These are phyloP conservation scores for Drosophila putrida DNA, from an alignment of 2,888 invertebrate species.

Conservation along the genomic window DNA sequence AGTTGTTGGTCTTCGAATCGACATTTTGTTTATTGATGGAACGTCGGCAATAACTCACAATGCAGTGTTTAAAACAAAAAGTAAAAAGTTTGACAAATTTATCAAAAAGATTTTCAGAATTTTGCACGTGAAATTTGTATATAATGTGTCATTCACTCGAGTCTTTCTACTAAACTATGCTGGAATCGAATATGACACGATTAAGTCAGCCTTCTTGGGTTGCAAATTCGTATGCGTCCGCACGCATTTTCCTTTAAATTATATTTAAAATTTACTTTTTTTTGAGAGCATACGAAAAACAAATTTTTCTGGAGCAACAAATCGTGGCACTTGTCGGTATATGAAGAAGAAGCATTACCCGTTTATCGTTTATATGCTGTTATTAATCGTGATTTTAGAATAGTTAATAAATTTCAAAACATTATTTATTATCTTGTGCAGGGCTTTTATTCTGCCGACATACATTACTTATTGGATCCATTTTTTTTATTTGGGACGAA, in stretches of 20 bases:
- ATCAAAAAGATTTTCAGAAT: conserved; percentile 47
- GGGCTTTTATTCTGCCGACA: no score
- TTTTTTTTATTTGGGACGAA: no score
- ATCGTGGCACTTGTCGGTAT: conserved; percentile 64
- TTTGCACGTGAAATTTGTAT: conserved; percentile 77
- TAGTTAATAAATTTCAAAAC: not conserved
- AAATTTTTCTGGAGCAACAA: conserved; percentile 59
- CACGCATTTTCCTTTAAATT: conserved; percentile 27
- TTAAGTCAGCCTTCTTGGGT: conserved; percentile 44
- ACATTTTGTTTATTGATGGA: conserved; percentile 33
- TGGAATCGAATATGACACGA: conserved; percentile 55
- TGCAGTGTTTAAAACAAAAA: conserved; percentile 23
- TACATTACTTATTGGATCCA: no score
- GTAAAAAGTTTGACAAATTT: conserved; percentile 20
- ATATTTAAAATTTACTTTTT: conserved; percentile 32
- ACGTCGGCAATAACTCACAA: conserved; percentile 12
- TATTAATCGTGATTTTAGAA: conserved; percentile 6
- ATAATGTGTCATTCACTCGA: conserved; percentile 41
- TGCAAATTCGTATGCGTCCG: conserved; percentile 16
- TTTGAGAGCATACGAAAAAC: conserved; percentile 40
- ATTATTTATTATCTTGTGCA: no score
- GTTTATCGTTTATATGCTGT: conserved; percentile 35
- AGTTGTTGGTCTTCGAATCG: conserved; percentile 19
- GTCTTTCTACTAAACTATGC: conserved; percentile 42
- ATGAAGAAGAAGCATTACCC: conserved; percentile 50